A percentile compares a stretch with the other conserved stretches of the same genome.
These are phyloP conservation scores for Sebastes taczanowskii DNA, from an alignment of 2,797 vertebrate species.

Conservation along the genomic window DNA sequence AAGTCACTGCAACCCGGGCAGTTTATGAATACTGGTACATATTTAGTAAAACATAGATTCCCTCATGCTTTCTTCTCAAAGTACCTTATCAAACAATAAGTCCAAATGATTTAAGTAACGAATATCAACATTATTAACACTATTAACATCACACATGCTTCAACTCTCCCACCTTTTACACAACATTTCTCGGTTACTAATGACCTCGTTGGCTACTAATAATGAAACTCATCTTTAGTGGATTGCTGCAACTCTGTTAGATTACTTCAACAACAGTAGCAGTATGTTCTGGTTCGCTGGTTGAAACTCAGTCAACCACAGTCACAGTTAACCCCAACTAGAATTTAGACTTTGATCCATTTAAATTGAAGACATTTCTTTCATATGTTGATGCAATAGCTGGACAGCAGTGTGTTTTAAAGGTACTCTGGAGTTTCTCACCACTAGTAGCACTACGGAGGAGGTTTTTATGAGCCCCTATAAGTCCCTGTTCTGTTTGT, in stretches of 20 bases:
- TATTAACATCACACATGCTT: constrained; percentile 51
- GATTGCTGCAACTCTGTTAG: background rate
- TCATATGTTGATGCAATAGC: background rate
- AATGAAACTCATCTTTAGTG: constrained; percentile 9
- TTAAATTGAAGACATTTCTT: background rate
- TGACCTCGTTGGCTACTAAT: constrained; percentile 5
- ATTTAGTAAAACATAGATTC: background rate
- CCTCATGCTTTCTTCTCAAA: background rate
- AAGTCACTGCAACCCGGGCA: background rate
- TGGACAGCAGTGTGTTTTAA: background rate
- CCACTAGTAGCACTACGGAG: too few relatives aligned
- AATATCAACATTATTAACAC: constrained; percentile 65
- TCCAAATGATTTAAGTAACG: background rate
- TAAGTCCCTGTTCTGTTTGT: background rate
- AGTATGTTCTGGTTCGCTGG: background rate
- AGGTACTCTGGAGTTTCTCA: background rate
- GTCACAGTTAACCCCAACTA: background rate
- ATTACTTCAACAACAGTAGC: background rate
- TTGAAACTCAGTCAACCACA: background rate
- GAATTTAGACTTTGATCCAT: background rate
- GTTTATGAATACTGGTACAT: background rate
- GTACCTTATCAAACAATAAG: background rate
- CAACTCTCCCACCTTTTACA: constrained; percentile 8
- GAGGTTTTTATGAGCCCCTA: background rate
- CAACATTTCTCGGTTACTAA: constrained; percentile 25